These are phyloP conservation scores for Neoseiulus cucumeris DNA, from an alignment of 1,140 invertebrate species.

Conservation along the genomic window DNA sequence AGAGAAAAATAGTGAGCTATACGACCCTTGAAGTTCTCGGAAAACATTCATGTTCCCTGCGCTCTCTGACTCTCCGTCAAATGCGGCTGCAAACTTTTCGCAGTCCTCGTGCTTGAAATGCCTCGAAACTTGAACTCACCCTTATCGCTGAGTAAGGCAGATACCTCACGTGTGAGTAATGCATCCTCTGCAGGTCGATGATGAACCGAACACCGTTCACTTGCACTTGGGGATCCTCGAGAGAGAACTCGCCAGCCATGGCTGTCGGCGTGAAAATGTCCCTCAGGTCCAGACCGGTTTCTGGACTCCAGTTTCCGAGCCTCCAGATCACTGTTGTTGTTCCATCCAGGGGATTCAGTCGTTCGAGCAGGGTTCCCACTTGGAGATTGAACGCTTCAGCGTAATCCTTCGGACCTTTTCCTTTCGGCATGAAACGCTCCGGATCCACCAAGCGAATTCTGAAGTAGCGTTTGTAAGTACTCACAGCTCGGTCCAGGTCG, in stretches of 20 bases:
- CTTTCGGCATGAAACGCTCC: slow-evolving; percentile 1
- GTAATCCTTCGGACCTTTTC: slow-evolving; percentile 5
- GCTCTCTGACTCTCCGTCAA: too few species aligned
- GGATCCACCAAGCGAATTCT: not conserved
- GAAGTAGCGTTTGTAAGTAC: not conserved
- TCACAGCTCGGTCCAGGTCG: not conserved
- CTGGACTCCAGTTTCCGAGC: not conserved
- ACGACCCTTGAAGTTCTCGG: too few species aligned
- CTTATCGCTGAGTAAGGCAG: not conserved
- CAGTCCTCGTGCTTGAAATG: not conserved
- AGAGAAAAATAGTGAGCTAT: not conserved
- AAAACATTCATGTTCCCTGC: too few species aligned
- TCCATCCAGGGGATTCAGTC: not conserved
- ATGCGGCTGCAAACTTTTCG: not conserved
- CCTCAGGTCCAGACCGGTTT: not conserved
- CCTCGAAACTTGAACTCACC: not conserved
- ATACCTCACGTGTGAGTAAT: not conserved
- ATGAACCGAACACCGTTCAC: not conserved
- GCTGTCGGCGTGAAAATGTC: slow-evolving; percentile 6
- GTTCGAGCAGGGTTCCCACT: not conserved
- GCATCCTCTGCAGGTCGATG: slow-evolving; percentile 1
- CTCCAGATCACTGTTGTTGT: slow-evolving; percentile 4
- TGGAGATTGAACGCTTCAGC: not conserved
- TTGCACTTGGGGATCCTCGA: slow-evolving; percentile 8
- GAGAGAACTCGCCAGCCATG: not conserved